Evolutionary conservation across 2,888 invertebrate genomes (phyloP).

Genomic region (Perithous albicinctus): DNA sequence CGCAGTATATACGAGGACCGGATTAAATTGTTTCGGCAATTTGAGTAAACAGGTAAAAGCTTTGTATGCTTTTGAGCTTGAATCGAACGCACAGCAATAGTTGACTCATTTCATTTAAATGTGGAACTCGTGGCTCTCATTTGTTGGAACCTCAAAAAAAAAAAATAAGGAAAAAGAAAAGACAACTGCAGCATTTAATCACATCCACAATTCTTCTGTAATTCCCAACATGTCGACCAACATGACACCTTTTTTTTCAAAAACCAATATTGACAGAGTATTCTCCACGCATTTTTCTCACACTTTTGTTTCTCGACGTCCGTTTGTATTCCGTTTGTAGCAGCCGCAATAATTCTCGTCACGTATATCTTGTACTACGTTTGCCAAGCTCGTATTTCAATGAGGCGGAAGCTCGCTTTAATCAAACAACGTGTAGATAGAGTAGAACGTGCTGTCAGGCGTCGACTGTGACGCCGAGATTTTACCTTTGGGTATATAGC

Average conservation of each 20-base stretch:
- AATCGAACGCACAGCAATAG: no score
- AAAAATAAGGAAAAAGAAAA: no score
- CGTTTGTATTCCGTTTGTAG: background rate
- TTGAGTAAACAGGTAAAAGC: no score
- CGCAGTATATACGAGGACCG: background rate
- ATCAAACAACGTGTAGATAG: conserved; percentile 25
- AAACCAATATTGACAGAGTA: no score
- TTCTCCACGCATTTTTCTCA: background rate
- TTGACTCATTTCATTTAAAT: no score
- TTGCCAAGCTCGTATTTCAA: conserved; percentile 11
- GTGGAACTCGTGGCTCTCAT: no score
- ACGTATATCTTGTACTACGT: conserved; percentile 27
- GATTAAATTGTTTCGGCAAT: conserved; percentile 19
- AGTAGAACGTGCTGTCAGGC: conserved; percentile 14
- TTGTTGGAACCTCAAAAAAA: no score
- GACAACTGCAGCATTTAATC: no score
- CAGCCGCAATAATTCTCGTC: conserved; percentile 1
- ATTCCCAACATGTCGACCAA: no score
- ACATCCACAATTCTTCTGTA: no score
- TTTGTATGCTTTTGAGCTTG: no score
- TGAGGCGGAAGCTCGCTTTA: conserved; percentile 25
- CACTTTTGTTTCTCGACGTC: conserved; percentile 3
- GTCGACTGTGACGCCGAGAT: conserved; percentile 18
- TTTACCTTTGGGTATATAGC: conserved; percentile 1
- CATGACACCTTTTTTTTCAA: no score